These are phyloP conservation scores for Brenthis hecate DNA, from an alignment of 2,888 invertebrate genomes.

Conservation along the genomic window DNA sequence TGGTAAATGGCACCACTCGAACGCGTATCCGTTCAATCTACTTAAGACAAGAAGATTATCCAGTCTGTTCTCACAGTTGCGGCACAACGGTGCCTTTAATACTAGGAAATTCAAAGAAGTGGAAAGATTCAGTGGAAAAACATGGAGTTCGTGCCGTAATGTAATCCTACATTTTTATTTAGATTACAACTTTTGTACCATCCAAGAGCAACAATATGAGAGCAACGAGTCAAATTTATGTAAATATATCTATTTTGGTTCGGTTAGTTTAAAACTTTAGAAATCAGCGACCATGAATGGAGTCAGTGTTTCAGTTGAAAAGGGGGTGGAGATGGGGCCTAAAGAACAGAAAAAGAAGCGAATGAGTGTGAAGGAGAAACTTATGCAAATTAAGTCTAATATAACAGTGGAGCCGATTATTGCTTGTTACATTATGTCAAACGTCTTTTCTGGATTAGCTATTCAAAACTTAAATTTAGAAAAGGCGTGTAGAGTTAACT, in stretches of 20 bases:
- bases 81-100: slow-evolving; percentile 48
- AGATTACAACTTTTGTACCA: slow-evolving; percentile 21
- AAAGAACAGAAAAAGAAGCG: slow-evolving; percentile 63
- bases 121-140: slow-evolving; percentile 11
- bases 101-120: slow-evolving; percentile 26
- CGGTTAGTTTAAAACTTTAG: slow-evolving; percentile 41
- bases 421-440: slow-evolving; percentile 86
- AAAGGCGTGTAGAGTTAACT: slow-evolving; percentile 92
- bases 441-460: slow-evolving; percentile 87
- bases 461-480: slow-evolving; percentile 93
- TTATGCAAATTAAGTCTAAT: slow-evolving; percentile 79
- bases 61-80: slow-evolving; percentile 61
- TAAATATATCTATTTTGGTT: slow-evolving; percentile 21
- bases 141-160: slow-evolving; percentile 24
- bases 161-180: slow-evolving; percentile 5
- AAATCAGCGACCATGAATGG: slow-evolving; percentile 66
- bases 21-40: slow-evolving; percentile 77
- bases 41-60: slow-evolving; percentile 73
- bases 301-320: slow-evolving; percentile 62
- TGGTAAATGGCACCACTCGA: slow-evolving; percentile 77
- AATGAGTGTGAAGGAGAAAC: slow-evolving; percentile 65
- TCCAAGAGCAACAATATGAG: slow-evolving; percentile 36
- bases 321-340: slow-evolving; percentile 56
- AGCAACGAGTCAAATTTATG: slow-evolving; percentile 52
- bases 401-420: slow-evolving; percentile 87